These are phyloP conservation scores for Pachycephala philippinensis DNA, from an alignment of 2,113 vertebrate genomes.

Conservation along the genomic window DNA sequence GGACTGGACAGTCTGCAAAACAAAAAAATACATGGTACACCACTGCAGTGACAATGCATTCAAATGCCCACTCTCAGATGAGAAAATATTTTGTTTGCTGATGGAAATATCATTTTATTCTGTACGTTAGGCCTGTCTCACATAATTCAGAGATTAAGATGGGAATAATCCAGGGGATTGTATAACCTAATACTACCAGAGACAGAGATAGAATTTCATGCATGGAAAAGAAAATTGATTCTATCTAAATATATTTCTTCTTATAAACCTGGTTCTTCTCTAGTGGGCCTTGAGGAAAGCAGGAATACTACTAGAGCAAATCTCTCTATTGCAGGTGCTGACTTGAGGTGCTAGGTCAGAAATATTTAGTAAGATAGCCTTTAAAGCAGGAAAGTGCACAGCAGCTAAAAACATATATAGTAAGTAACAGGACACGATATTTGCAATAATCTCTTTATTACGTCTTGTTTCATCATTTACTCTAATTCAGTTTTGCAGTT, in stretches of 20 bases:
- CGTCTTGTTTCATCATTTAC: background rate
- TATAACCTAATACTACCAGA: background rate
- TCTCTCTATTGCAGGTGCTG: background rate
- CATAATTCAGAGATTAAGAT: background rate
- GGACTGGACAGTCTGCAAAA: background rate
- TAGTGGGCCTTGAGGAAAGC: background rate
- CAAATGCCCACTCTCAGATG: background rate
- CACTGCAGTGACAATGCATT: background rate
- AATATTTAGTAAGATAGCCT: background rate
- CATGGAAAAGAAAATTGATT: background rate
- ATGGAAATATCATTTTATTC: background rate
- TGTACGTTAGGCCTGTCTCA: rapidly evolving
- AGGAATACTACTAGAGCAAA: background rate
- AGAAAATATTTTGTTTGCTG: background rate
- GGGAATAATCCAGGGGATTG: background rate
- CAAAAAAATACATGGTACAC: background rate
- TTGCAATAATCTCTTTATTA: background rate
- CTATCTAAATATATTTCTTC: background rate
- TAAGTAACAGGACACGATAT: background rate
- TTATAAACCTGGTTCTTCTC: background rate
- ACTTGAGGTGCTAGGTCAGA: background rate
- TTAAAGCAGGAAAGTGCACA: background rate
- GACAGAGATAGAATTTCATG: background rate
- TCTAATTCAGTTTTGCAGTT: background rate
- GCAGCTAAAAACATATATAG: background rate